Evolutionary conservation across 2,888 invertebrate genomes (phyloP).

Genomic region (Saturnia japonica): DNA sequence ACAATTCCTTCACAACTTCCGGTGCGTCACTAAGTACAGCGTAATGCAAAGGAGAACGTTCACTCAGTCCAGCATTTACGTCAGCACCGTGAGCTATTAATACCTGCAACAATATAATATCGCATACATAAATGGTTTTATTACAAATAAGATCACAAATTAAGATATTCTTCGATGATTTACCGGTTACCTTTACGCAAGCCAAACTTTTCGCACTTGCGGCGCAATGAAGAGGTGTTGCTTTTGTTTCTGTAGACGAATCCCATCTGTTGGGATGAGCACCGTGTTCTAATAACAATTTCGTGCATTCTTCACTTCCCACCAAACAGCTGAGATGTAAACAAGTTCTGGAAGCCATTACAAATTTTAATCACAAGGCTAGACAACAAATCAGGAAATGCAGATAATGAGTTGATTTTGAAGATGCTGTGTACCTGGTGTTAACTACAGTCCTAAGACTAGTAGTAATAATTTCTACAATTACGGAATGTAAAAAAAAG

Average conservation of each 20-base stretch:
- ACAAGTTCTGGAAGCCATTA: constrained; percentile 59
- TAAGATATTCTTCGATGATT: background rate
- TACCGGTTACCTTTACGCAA: constrained; percentile 79
- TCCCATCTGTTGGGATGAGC: constrained; percentile 89
- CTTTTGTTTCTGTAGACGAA: constrained; percentile 82
- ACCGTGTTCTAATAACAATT: constrained; percentile 85
- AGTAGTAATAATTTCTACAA: background rate
- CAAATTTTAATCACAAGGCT: background rate
- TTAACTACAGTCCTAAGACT: background rate
- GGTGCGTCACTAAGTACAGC: constrained; percentile 90
- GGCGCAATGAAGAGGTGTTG: constrained; percentile 90
- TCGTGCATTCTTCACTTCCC: constrained; percentile 87
- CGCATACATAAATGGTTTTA: background rate
- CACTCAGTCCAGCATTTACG: constrained; percentile 87
- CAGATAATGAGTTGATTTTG: too few relatives aligned
- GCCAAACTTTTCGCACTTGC: constrained; percentile 84
- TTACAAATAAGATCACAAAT: background rate
- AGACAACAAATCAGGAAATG: background rate
- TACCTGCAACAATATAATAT: constrained; percentile 55
- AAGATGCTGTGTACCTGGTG: too few relatives aligned
- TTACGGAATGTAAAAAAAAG: background rate
- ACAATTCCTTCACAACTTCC: constrained; percentile 87
- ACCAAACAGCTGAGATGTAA: constrained; percentile 91
- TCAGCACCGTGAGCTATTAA: constrained; percentile 89
- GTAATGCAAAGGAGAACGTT: constrained; percentile 90